Conservation (phyloP, 2,113 vertebrate genomes). For the Terrapene triunguis region DNA sequence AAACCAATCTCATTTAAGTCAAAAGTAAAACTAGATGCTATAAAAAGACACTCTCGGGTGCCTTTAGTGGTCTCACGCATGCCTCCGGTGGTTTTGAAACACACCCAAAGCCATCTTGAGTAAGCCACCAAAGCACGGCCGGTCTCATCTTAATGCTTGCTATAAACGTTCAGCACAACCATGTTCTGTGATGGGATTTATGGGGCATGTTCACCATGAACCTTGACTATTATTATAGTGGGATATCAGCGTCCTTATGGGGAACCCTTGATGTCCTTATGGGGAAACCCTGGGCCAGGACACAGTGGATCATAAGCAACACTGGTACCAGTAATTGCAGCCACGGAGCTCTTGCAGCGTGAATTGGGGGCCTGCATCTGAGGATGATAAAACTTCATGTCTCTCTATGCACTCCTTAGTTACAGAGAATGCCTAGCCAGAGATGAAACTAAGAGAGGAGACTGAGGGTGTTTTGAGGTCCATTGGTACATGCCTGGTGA, state of each 20-base stretch:
- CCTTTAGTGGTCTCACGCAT: background rate
- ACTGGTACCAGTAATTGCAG: background rate
- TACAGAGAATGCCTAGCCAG: background rate
- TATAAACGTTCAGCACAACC: background rate
- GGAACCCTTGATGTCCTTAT: background rate
- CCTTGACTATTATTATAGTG: background rate
- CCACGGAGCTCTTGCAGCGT: background rate
- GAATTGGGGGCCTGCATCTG: background rate
- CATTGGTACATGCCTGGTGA: background rate
- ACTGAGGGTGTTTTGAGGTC: background rate
- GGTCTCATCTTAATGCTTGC: background rate
- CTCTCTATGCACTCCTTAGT: background rate
- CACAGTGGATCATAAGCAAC: background rate
- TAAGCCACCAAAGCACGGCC: background rate
- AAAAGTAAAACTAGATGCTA: rapidly evolving
- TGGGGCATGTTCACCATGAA: background rate
- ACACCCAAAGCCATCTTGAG: rapidly evolving
- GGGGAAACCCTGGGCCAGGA: background rate
- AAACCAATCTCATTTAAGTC: rapidly evolving
- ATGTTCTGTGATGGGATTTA: background rate
- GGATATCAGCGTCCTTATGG: background rate
- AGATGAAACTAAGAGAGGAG: background rate
- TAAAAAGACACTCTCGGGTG: background rate
- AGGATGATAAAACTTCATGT: background rate
- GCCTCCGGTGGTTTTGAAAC: slow-evolving; percentile 13